These are phyloP conservation scores for Lasioglossum zephyrum DNA, from an alignment of 2,888 invertebrate genomes.

Conservation along the genomic window DNA sequence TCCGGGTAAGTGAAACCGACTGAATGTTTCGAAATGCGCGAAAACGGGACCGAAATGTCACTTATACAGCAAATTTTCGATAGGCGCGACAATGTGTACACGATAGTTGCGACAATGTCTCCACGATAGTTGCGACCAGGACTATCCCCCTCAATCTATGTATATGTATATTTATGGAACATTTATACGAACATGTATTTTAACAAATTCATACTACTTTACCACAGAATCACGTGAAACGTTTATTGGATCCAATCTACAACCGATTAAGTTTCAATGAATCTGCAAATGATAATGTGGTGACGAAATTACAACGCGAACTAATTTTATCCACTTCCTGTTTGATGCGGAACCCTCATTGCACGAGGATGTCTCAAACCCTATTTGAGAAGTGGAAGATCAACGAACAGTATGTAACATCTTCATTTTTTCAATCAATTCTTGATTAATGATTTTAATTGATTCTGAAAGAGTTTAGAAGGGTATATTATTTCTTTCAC, in stretches of 20 bases:
- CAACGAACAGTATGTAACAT: constrained; percentile 55
- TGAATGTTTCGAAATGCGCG: neutral
- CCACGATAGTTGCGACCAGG: too few relatives aligned
- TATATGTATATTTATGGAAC: too few relatives aligned
- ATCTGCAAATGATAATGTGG: constrained; percentile 50
- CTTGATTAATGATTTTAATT: neutral
- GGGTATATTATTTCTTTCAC: neutral
- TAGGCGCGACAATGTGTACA: too few relatives aligned
- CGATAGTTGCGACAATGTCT: too few relatives aligned
- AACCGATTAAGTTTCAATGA: constrained; percentile 70
- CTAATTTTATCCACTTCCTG: constrained; percentile 73
- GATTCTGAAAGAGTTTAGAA: neutral
- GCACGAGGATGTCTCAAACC: constrained; percentile 63
- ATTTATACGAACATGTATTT: too few relatives aligned
- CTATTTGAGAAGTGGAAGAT: constrained; percentile 75
- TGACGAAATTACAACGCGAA: constrained; percentile 69
- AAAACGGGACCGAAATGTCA: too few relatives aligned
- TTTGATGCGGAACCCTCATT: constrained; percentile 66
- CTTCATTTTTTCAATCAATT: neutral
- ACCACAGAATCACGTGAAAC: constrained; percentile 35
- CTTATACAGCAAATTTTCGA: too few relatives aligned
- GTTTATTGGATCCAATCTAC: constrained; percentile 57
- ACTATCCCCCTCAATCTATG: too few relatives aligned
- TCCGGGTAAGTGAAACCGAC: constrained; percentile 59
- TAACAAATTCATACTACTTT: neutral